Percentiles rank a stretch among this genome's conserved stretches.
These are phyloP conservation scores for Leptopterna dolabrata DNA, from an alignment of 2,888 invertebrate species.

Conservation along the genomic window DNA sequence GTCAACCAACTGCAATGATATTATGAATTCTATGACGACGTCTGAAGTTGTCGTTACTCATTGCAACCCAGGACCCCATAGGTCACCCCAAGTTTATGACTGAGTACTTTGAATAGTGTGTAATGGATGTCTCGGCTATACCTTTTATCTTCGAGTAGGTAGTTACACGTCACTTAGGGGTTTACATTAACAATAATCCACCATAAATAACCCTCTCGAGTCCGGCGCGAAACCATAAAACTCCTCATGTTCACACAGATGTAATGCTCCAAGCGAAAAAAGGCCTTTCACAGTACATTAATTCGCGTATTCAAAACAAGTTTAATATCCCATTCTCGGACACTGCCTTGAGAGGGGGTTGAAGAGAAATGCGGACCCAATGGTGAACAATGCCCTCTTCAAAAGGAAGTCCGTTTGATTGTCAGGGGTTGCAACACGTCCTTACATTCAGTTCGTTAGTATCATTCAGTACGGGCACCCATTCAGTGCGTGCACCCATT, in stretches of 20 bases:
- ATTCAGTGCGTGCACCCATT: slow-evolving; percentile 37
- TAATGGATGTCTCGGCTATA: not conserved
- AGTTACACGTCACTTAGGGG: slow-evolving; percentile 52
- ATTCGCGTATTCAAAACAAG: slow-evolving; percentile 55
- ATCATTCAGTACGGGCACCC: slow-evolving; percentile 39
- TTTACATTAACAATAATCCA: slow-evolving; percentile 47
- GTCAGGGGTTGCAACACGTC: slow-evolving; percentile 48
- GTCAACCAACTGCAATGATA: too few relatives aligned
- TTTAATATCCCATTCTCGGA: slow-evolving; percentile 55
- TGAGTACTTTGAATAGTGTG: slow-evolving; percentile 32
- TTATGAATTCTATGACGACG: not conserved
- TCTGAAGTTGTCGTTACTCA: not conserved
- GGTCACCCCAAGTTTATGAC: slow-evolving; percentile 6
- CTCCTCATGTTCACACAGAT: slow-evolving; percentile 49
- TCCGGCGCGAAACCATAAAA: slow-evolving; percentile 15
- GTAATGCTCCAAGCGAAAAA: slow-evolving; percentile 38
- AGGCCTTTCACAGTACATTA: slow-evolving; percentile 53
- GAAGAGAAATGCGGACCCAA: not conserved
- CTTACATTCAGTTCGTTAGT: slow-evolving; percentile 52
- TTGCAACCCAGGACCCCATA: not conserved
- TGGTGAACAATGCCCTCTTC: not conserved
- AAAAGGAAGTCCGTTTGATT: slow-evolving; percentile 41
- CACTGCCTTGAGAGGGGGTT: slow-evolving; percentile 5
- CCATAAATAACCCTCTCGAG: slow-evolving; percentile 44
- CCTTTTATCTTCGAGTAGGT: slow-evolving; percentile 43